Evolutionary conservation across 2,888 invertebrate species (phyloP).

Genomic region (Aspidiotus rigidus): DNA sequence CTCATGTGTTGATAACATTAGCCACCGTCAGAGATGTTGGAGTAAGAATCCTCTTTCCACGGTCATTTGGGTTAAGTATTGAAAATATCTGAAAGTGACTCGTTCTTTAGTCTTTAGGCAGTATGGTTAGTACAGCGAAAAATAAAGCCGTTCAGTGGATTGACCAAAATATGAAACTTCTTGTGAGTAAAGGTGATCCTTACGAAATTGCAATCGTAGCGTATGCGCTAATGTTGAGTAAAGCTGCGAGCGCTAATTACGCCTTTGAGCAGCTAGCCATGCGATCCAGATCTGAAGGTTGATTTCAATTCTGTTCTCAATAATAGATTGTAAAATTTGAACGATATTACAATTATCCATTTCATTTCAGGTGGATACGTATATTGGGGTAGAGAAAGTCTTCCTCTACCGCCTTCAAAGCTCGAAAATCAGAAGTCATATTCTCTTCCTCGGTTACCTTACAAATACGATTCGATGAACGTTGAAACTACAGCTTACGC

Average conservation of each 20-base stretch:
- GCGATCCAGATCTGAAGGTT: constrained; percentile 59
- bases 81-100: constrained; percentile 2
- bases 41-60: constrained; percentile 43
- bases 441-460: constrained; percentile 74
- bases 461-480: constrained; percentile 80
- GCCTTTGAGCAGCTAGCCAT: constrained; percentile 65
- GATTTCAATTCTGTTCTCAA: constrained; percentile 17
- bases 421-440: constrained; percentile 87
- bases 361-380: constrained; percentile 56
- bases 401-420: constrained; percentile 74
- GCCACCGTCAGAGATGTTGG: constrained; percentile 73
- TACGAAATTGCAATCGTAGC: constrained; percentile 82
- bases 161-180: constrained; percentile 67
- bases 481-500: constrained; percentile 90
- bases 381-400: constrained; percentile 73
- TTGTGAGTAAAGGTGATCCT: constrained; percentile 61
- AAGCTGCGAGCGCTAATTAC: constrained; percentile 75
- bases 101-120: constrained; percentile 55
- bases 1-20: constrained; percentile 82
- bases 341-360: background rate
- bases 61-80: background rate
- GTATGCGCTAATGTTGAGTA: constrained; percentile 72
- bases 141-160: constrained; percentile 68
- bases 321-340: background rate
- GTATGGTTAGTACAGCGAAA: constrained; percentile 65